A percentile compares a stretch with the other conserved stretches of the same genome.
These are phyloP conservation scores for Calidris pugnax DNA, from an alignment of 2,113 vertebrate species.

Conservation along the genomic window DNA sequence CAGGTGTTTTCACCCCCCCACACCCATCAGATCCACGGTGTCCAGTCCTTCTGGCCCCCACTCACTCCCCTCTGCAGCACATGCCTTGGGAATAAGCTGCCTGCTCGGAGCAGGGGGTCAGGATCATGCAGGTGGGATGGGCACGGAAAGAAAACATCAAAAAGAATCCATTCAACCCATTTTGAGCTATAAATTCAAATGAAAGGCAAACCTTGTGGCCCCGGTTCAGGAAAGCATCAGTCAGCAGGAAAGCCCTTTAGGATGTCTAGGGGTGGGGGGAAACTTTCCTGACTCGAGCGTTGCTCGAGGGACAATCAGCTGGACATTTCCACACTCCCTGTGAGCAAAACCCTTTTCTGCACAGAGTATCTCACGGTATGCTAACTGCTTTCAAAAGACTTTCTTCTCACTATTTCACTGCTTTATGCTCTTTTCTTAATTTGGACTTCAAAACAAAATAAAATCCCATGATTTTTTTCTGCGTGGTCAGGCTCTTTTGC, in stretches of 20 bases:
- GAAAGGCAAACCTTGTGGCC: not conserved
- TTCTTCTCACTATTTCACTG: not conserved
- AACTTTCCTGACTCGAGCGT: not conserved
- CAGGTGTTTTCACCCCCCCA: not conserved
- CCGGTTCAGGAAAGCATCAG: not conserved
- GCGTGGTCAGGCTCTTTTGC: not conserved
- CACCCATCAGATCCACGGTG: rapidly evolving
- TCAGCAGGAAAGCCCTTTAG: not conserved
- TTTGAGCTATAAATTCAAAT: not conserved
- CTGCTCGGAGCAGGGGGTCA: not conserved
- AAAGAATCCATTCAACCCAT: not conserved
- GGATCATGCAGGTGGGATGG: not conserved
- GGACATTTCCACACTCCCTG: not conserved
- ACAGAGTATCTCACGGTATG: not conserved
- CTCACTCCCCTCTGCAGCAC: rapidly evolving
- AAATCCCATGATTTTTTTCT: not conserved
- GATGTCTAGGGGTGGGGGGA: not conserved
- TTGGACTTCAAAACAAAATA: not conserved
- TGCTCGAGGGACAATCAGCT: not conserved
- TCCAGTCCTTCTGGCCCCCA: not conserved
- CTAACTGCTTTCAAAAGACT: not conserved
- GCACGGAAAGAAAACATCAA: not conserved
- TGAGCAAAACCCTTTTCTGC: not conserved
- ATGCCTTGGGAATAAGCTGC: not conserved
- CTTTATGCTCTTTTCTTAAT: not conserved